A percentile compares a stretch with the other conserved stretches of the same genome.
Conservation (phyloP, 2,888 invertebrate species). For the Brenthis ino region DNA sequence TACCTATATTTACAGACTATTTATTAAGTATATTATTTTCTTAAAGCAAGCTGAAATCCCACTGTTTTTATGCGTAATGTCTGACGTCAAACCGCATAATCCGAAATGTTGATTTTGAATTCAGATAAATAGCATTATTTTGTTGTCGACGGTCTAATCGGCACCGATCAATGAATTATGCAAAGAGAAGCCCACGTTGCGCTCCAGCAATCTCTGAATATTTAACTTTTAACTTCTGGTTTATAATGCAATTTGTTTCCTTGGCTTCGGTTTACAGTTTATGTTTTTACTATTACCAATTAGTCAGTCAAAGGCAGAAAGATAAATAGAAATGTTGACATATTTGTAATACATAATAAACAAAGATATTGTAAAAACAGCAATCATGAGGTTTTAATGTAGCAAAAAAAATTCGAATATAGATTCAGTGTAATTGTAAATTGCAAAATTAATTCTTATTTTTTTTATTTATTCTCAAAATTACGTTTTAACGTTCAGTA, state of each 20-base stretch:
- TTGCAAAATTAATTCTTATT: too few relatives aligned
- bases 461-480: too few relatives aligned
- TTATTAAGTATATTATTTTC: not conserved
- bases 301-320: not conserved
- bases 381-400: not conserved
- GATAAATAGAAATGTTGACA: slow-evolving; percentile 25
- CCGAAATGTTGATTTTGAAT: slow-evolving; percentile 54
- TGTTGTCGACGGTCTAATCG: slow-evolving; percentile 47
- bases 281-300: not conserved
- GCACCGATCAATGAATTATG: slow-evolving; percentile 72
- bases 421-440: too few relatives aligned
- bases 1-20: not conserved
- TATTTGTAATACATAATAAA: slow-evolving; percentile 19
- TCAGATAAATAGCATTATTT: slow-evolving; percentile 56
- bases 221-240: slow-evolving; percentile 66
- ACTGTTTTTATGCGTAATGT: slow-evolving; percentile 14
- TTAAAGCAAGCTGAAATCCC: not conserved
- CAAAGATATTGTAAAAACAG: slow-evolving; percentile 5
- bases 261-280: slow-evolving; percentile 48
- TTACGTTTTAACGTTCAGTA: too few relatives aligned
- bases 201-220: slow-evolving; percentile 56
- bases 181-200: slow-evolving; percentile 57
- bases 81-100: slow-evolving; percentile 42
- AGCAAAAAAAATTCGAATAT: too few relatives aligned
- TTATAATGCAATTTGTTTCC: slow-evolving; percentile 54